Conservation (phyloP, 2,888 invertebrate genomes). For the Rhaphigaster nebulosa region DNA sequence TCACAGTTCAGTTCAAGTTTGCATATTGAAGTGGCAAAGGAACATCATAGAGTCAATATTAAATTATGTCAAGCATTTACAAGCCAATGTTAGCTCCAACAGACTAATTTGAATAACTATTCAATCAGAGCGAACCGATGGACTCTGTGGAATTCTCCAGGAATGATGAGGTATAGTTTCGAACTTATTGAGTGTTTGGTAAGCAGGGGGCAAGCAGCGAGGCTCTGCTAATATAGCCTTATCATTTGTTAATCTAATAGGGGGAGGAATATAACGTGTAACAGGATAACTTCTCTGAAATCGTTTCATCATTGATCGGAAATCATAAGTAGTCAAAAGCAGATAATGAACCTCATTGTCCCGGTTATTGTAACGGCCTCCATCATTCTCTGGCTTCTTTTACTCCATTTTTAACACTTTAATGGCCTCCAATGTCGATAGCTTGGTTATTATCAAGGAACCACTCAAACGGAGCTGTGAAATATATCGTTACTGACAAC, state of each 20-base stretch:
- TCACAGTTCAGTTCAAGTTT: background rate
- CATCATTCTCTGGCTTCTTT: background rate
- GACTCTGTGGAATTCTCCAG: background rate
- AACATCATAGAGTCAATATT: background rate
- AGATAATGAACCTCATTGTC: conserved; percentile 5
- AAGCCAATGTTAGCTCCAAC: background rate
- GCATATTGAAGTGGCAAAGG: background rate
- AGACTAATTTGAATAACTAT: background rate
- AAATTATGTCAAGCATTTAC: background rate
- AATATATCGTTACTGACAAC: too few relatives aligned
- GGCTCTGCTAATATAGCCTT: background rate
- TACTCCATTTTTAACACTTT: conserved; percentile 3
- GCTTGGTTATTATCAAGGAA: background rate
- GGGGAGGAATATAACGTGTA: background rate
- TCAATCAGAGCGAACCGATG: background rate
- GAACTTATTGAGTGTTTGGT: background rate
- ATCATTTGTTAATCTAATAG: background rate
- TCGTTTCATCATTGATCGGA: background rate
- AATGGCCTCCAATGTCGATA: background rate
- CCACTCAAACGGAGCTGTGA: background rate
- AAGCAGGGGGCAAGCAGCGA: background rate
- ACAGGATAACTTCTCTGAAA: background rate
- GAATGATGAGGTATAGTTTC: background rate
- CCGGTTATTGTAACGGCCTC: background rate
- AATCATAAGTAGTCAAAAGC: background rate